Conservation (phyloP, 2,113 vertebrate species). For the Siphamia tubifer region DNA sequence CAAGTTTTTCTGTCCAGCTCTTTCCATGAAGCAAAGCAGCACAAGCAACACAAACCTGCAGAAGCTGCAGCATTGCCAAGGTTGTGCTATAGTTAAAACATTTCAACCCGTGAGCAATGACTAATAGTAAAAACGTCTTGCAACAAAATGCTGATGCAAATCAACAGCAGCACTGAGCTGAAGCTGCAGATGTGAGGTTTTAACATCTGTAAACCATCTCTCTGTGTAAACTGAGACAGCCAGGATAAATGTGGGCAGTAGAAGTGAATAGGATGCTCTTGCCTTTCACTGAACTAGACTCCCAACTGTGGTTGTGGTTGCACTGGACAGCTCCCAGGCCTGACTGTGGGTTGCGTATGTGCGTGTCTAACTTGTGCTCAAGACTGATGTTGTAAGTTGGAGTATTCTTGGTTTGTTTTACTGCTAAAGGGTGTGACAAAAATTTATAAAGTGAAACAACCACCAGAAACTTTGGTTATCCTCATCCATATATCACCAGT, state of each 20-base stretch:
- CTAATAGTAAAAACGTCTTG: not conserved
- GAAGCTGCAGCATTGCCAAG: not conserved
- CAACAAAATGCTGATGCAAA: constrained; percentile 17
- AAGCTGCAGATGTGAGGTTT: constrained; percentile 33
- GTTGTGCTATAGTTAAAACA: not conserved
- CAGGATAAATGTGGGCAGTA: constrained; percentile 39
- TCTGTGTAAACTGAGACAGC: constrained; percentile 40
- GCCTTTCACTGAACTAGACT: constrained; percentile 37
- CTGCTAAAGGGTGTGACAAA: not conserved
- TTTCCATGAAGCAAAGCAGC: not conserved
- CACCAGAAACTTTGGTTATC: not conserved
- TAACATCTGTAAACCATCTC: constrained; percentile 60
- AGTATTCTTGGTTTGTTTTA: not conserved
- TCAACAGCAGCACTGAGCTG: constrained; percentile 9
- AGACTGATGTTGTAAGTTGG: not conserved
- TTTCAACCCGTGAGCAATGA: not conserved
- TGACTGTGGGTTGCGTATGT: constrained; percentile 41
- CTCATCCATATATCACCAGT: not conserved
- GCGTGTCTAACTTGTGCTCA: not conserved
- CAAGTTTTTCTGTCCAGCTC: not conserved
- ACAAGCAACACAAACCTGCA: not conserved
- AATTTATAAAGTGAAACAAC: not conserved
- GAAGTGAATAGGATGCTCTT: constrained; percentile 37
- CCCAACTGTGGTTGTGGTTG: constrained; percentile 40
- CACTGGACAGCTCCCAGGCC: constrained; percentile 30